Base-by-base conservation (phyloP, 2,113 vertebrate species). In the Alligator sinensis region DNA sequence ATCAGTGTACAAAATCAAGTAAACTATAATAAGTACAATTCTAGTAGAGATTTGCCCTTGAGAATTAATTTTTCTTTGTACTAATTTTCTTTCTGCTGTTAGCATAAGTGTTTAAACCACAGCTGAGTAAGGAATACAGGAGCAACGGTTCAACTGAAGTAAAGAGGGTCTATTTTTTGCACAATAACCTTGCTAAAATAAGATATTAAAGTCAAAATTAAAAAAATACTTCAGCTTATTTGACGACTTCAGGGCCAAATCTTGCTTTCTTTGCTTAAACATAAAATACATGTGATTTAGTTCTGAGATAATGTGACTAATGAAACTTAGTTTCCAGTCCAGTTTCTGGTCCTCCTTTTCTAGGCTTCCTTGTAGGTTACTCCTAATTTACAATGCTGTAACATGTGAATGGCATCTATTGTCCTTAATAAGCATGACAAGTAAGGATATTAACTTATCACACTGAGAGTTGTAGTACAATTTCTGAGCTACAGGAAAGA, bases 401-500 rank as follows among this genome's bases (percentile, higher is more conserved):
- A 66, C 28, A 28, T 30, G 15, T n/a, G 64, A 66, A 66, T 66
- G 27, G 18, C 28, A 66, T 84, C 93, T 95, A 3, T 90, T 74
- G 68, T 85, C 80, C 38, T 76, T 64, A 68, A 38, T 55, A 94
- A 30, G 80, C 25, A 34, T 24, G 28, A 30, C 21, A 88, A 19
- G 8, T 19, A 83, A 30, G 72, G 83, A 5, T 0, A 86, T 76
- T 81, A 90, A 74, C 22, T 84, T 38, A n/a, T 17, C 24, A 77
- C 14, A 92, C 17, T 59, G 4, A 4, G 28, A 34, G 85, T 90
- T 87, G 25, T 91, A 79, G 21, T 54, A 54, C 4, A 62, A 3
- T 66, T 95, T 85, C 57, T 84, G 28, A 72, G 64, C 47, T 47
- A 74, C 85, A 30, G 57, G 28, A 92, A 96, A 38, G 24, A 61